Evolutionary conservation across 2,888 invertebrate species (phyloP), one percentile per base, ranked within the genome.

Genomic region (Archips xylosteana): DNA sequence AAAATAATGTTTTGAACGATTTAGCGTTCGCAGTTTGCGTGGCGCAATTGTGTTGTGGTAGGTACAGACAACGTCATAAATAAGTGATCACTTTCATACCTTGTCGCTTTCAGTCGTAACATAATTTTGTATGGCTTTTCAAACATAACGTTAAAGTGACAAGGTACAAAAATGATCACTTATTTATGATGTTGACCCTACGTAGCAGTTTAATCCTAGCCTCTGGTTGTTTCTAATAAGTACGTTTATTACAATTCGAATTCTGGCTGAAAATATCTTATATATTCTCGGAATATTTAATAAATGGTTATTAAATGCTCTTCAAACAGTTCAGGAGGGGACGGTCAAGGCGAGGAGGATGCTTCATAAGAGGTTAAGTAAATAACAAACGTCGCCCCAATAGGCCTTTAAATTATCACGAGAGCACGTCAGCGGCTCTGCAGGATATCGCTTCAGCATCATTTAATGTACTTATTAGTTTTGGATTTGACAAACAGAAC

Each of bases 371-470:
- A 85, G 82, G 82, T 83, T 83, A 79, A 85, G 78, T 79, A 80
- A 82, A 85, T 80, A 80, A 79, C 77, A 76, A 80, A 78, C 75
- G 78, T 75, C 78, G 77, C 42, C 49, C 23, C 63, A 15, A 80
- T 88, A 92, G 90, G 86, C 91, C 87, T 83, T 75, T 74, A 86
- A 89, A 91, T 88, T 85, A 86, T 82, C 82, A 80, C 81, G 71
- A 54, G 85, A 87, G 86, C 92, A 92, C 92, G 92, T 89, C 82
- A 87, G 80, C 23, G 47, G 47, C 57, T 68, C 57, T 32, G 36
- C 15, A 3, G 32, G 15, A 47, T 47, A 47, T 63, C 47, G 12
- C 57, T 57, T 57, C 4, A 57, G 32, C 3, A 57, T 10, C 10
- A 57, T 32, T 57, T 32, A n/a, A 23, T 2, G 23, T 54, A n/a